Evolutionary conservation across 2,888 invertebrate species (phyloP), one percentile per base, ranked within the genome.

Genomic region (Polydesmus complanatus): DNA sequence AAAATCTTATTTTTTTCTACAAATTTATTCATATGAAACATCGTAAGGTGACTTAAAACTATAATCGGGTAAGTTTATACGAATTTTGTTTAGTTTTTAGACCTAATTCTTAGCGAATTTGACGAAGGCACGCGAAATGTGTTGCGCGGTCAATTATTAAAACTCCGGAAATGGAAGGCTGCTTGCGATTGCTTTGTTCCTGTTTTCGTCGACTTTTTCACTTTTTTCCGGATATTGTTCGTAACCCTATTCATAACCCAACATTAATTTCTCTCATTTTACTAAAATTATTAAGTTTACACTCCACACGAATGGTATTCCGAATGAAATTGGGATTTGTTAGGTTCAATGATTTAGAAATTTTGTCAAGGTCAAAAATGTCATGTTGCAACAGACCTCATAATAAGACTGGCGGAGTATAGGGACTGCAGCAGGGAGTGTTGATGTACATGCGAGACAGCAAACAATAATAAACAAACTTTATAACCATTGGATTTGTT

Each of bases 151-250:
- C 14, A 37, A 37, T 37, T 37, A 37, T 37, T 14, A 47, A 56
- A 48, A 48, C 61, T 63, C 61, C 63, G 63, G 63, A 63, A 63
- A 63, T 63, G 63, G 61, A 61, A 27, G 63, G 37, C 63, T 63
- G 63, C 63, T 63, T 57, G 27, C 27, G 55, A 23, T 49, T 47
- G 60, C 60, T 62, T 60, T 62, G 58, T 54, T 58, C 53, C 54
- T 27, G 23, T 56, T 50, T n/a, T 58, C 27, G 50, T 52, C 26
- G 1, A 50, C 51, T 18, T 58, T 11, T 52, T 14, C 11, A 54
- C n/a, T 19, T 8, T 22, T 37, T 22, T 25, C n/a, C 26, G 51
- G 56, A 18, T 3, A 18, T 60, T n/a, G n/a, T n/a, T n/a, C n/a
- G n/a, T n/a, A n/a, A n/a, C n/a, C n/a, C n/a, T n/a, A n/a, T n/a